Evolutionary conservation across 1,140 invertebrate species (phyloP), one percentile per base, ranked within the genome.

Genomic region (Drosophila nannoptera): DNA sequence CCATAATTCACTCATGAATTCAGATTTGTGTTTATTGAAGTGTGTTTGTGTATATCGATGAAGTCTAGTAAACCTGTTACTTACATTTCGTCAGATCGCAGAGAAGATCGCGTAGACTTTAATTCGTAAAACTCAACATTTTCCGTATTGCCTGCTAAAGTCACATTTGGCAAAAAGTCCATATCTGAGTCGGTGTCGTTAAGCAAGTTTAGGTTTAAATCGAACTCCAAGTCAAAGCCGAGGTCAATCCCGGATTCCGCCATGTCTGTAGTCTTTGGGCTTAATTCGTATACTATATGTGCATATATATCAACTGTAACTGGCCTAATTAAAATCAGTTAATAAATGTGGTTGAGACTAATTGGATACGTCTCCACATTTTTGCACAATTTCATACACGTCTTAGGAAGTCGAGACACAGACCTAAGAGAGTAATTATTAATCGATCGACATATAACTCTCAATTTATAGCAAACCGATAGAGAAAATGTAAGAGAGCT

Each of bases 221-320:
- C 80, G 45, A 93, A 92, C 54, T 92, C 92, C 73, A 94, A 90
- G 90, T 94, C 93, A 77, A 93, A 94, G 67, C 92, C 93, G 90
- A 94, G 91, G 89, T 94, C 93, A 82, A 94, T 93, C 46, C 93
- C 93, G 66, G 93, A 94, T 88, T 94, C 94, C 14, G 89, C 89
- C 91, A 87, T 87, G 32, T 16, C 52, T 64, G 22, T 14, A 14
- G 32, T 16, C 12, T 36, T 36, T 29, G n/a, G 11, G 4, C 4
- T n/a, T 38, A 22, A 22, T 33, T 35, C 7, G 7, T 33, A 59
- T 0, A 16, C 12, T 38, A 62, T 8, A 45, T 6, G 33, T 29
- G 14, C 38, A 43, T 8, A 12, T 32, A 33, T 35, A 50, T 22
- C 22, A 58, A 45, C 29, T 63, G 22, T 32, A 14, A 11, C 5